Percentiles rank a stretch among this genome's conserved stretches.
phyloP scores from a whole-genome alignment of 2,888 invertebrate species.

The Callosobruchus maculatus region DNA sequence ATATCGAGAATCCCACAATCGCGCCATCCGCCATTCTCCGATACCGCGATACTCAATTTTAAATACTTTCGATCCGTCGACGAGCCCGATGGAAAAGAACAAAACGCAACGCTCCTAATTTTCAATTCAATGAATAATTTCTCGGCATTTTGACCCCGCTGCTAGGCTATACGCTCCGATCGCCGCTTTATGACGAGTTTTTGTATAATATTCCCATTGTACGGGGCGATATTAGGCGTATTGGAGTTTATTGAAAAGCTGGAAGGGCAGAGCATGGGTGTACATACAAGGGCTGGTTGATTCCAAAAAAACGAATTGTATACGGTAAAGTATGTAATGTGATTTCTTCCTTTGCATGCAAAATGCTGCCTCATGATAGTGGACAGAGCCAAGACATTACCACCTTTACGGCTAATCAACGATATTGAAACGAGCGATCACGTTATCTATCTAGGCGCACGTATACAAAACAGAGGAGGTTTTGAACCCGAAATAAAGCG shows the following conservation, averaged over 20 bases:
- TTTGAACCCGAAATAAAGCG: no score
- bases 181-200: constrained; percentile 23
- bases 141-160: constrained; percentile 24
- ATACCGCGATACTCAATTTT: neutral
- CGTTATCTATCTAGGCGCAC: no score
- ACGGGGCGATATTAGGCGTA: constrained; percentile 21
- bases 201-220: constrained; percentile 28
- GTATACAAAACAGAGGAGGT: no score
- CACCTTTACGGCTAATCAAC: no score
- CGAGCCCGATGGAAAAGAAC: neutral
- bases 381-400: no score
- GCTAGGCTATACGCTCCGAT: constrained; percentile 14
- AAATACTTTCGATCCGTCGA: neutral
- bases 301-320: no score
- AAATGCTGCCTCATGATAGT: no score
- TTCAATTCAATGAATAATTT: constrained; percentile 30
- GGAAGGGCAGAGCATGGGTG: constrained; percentile 4
- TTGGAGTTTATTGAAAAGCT: constrained; percentile 21
- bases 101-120: constrained; percentile 15
- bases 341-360: no score
- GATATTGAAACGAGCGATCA: no score
- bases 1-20: neutral
- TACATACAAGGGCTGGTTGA: neutral
- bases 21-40: neutral
- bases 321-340: no score